Percentiles rank a stretch among this genome's conserved stretches.
Conservation (phyloP, 2,797 vertebrate species). For the Paramormyrops hopkinsi region DNA sequence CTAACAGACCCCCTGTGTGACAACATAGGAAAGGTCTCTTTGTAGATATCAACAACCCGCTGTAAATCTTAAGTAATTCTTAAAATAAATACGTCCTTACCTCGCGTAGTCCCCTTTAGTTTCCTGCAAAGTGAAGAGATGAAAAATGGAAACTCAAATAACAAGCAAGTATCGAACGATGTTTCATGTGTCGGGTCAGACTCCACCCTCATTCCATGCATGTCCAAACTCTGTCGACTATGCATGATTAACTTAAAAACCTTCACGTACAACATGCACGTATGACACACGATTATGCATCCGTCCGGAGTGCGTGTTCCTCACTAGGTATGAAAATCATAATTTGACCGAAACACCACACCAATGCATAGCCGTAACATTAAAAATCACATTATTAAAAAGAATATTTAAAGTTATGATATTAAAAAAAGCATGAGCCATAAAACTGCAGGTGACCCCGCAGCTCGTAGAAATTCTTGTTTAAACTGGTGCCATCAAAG, state of each 20-base stretch:
- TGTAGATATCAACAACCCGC: neutral
- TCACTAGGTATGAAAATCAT: neutral
- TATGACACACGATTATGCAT: neutral
- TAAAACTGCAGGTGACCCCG: neutral
- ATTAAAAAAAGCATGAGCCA: neutral
- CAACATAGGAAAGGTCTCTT: neutral
- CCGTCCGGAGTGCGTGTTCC: neutral
- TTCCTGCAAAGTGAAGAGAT: constrained; percentile 70
- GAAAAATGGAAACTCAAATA: constrained; percentile 12
- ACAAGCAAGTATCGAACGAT: neutral
- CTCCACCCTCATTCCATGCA: constrained; percentile 2
- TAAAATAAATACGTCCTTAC: constrained; percentile 45
- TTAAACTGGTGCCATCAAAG: neutral
- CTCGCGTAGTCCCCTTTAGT: constrained; percentile 80
- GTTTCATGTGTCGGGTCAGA: neutral
- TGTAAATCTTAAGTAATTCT: neutral
- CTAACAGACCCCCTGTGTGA: neutral
- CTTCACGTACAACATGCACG: neutral
- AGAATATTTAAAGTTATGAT: neutral
- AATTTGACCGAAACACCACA: neutral
- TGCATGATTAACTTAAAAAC: constrained; percentile 17
- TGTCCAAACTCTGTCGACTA: neutral
- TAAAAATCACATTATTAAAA: neutral
- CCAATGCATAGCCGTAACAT: neutral
- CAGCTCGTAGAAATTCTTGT: neutral